phyloP scores from a whole-genome alignment of 2,113 vertebrate species.

The Budorcas taxicolor region DNA sequence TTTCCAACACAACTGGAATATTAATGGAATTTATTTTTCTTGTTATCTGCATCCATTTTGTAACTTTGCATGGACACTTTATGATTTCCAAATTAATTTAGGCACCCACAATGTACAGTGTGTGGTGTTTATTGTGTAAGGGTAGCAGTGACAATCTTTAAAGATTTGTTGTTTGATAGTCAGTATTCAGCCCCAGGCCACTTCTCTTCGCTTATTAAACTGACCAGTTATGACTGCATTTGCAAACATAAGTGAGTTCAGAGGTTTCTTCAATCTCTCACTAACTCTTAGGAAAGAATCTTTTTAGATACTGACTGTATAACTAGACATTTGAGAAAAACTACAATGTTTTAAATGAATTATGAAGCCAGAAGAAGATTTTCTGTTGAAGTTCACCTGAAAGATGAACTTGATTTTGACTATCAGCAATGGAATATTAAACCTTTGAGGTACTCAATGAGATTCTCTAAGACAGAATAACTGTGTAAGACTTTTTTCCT shows the following conservation, averaged over 20 bases:
- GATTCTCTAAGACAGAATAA: neutral
- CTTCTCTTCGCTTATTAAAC: neutral
- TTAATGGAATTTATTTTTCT: neutral
- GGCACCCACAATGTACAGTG: neutral
- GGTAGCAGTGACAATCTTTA: neutral
- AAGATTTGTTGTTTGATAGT: neutral
- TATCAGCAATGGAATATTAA: neutral
- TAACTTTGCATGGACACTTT: neutral
- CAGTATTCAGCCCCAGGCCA: neutral
- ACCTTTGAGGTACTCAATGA: neutral
- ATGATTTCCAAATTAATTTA: neutral
- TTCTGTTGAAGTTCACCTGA: neutral
- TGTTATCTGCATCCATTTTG: neutral
- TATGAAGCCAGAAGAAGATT: neutral
- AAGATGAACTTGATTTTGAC: neutral
- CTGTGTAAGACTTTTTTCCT: neutral
- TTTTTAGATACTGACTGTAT: neutral
- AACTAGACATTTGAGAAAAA: neutral
- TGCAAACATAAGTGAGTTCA: neutral
- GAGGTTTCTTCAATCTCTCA: neutral
- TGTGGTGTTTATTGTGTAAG: neutral
- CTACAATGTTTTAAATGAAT: neutral
- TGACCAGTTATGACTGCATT: neutral
- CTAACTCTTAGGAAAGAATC: neutral
- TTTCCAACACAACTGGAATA: neutral